A percentile compares a stretch with the other conserved stretches of the same genome.
phyloP scores from a whole-genome alignment of 2,113 vertebrate species.

The Oreochromis aureus region DNA sequence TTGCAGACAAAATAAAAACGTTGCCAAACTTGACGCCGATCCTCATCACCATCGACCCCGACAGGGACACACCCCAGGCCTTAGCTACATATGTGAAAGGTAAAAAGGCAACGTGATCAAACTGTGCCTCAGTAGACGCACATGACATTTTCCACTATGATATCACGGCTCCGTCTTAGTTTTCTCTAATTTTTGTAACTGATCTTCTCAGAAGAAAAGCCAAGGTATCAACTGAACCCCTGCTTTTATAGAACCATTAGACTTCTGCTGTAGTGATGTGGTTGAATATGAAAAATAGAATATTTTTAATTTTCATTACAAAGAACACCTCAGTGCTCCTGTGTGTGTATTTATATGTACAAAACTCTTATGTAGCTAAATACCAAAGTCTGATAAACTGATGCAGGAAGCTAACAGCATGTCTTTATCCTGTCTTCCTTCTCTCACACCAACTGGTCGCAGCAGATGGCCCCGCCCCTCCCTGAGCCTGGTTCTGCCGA shows the following conservation, averaged over 20 bases:
- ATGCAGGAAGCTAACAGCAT: background rate
- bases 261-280: background rate
- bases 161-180: background rate
- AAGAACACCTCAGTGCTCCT: background rate
- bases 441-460: background rate
- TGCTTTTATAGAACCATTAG: background rate
- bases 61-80: conserved; percentile 84
- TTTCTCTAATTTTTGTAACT: background rate
- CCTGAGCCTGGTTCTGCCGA: fast-evolving
- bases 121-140: fast-evolving
- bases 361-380: background rate
- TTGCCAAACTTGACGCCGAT: conserved; percentile 86
- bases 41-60: conserved; percentile 94
- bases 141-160: background rate
- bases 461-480: background rate
- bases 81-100: conserved; percentile 89
- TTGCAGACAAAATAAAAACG: conserved; percentile 78
- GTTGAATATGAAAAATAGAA: background rate
- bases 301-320: background rate
- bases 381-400: background rate
- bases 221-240: background rate
- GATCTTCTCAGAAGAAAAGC: background rate
- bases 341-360: background rate
- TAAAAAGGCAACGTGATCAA: conserved; percentile 10
- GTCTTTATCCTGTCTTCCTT: background rate